Evolutionary conservation across 2,113 vertebrate species (phyloP).

Genomic region (Pomatorhinus ruficollis): DNA sequence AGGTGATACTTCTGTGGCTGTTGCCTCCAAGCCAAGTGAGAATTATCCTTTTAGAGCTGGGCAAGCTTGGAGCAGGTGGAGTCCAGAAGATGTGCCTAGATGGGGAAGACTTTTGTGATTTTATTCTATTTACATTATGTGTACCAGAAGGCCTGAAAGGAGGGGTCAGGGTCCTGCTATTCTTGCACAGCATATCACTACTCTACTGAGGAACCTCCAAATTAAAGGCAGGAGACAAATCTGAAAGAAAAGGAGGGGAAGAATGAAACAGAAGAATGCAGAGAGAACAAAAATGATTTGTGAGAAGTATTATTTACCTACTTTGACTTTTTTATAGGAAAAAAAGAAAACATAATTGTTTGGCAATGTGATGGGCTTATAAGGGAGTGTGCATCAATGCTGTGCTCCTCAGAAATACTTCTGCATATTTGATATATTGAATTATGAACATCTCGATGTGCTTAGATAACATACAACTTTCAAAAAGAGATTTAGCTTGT

Average conservation of each 20-base stretch:
- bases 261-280: neutral
- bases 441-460: neutral
- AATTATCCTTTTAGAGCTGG: neutral
- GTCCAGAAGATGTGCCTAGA: neutral
- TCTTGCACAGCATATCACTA: neutral
- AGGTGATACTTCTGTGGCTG: rapidly evolving
- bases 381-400: neutral
- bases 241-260: neutral
- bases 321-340: neutral
- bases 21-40: neutral
- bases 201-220: neutral
- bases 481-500: neutral
- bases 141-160: neutral
- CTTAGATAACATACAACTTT: neutral
- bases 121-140: neutral
- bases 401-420: neutral
- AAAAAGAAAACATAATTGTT: neutral
- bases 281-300: neutral
- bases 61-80: neutral
- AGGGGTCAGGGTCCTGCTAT: neutral
- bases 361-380: neutral
- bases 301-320: neutral
- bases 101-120: neutral
- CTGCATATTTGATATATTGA: neutral
- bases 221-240: neutral